A percentile compares a stretch with the other conserved stretches of the same genome.
Evolutionary conservation across 1,140 invertebrate species (phyloP).

Genomic region (Arion vulgaris): DNA sequence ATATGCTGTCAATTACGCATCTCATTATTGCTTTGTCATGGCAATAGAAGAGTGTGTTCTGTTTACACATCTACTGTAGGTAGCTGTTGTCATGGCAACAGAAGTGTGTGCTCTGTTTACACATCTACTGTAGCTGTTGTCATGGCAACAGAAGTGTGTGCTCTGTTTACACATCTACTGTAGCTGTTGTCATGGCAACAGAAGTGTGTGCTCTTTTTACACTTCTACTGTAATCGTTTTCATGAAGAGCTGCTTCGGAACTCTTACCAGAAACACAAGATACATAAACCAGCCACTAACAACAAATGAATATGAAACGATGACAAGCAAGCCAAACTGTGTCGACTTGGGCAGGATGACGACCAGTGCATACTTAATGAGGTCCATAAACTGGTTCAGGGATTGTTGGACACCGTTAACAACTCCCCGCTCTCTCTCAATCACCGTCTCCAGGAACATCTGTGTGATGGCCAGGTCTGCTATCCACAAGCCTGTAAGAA

Average conservation of each 20-base stretch:
- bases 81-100: no score
- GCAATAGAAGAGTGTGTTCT: no score
- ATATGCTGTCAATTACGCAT: no score
- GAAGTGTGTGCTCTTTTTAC: background rate
- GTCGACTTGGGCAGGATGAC: constrained; percentile 70
- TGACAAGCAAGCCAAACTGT: constrained; percentile 73
- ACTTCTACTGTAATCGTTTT: background rate
- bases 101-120: no score
- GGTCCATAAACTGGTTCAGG: constrained; percentile 74
- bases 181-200: background rate
- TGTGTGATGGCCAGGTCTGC: constrained; percentile 77
- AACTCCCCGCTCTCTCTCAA: constrained; percentile 74
- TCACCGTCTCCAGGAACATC: constrained; percentile 76
- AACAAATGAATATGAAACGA: constrained; percentile 73
- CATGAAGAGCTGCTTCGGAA: background rate
- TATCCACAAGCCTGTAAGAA: constrained; percentile 75
- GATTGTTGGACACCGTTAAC: constrained; percentile 77
- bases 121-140: no score
- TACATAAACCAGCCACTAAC: constrained; percentile 63
- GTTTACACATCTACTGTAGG: no score
- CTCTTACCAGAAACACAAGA: constrained; percentile 30
- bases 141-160: no score
- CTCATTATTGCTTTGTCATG: no score
- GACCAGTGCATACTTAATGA: constrained; percentile 76
- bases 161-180: no score